A percentile compares a stretch with the other conserved stretches of the same genome.
phyloP scores from a whole-genome alignment of 2,888 invertebrate genomes.

The Andrena chrysosceles region DNA sequence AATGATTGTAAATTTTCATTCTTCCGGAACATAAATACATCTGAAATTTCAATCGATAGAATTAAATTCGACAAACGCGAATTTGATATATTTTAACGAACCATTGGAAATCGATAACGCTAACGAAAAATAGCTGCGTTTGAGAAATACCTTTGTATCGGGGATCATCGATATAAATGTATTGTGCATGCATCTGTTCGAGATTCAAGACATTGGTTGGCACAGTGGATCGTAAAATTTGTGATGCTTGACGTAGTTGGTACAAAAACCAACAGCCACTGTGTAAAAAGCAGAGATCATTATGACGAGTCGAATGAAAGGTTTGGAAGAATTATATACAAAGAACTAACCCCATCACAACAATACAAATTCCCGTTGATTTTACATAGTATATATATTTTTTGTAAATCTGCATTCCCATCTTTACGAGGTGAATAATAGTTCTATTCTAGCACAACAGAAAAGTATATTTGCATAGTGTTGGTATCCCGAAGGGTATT shows the following conservation, averaged over 20 bases:
- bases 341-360: constrained; percentile 78
- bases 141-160: constrained; percentile 78
- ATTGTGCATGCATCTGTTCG: constrained; percentile 85
- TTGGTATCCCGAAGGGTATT: neutral
- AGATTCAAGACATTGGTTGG: constrained; percentile 82
- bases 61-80: neutral
- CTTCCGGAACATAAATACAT: constrained; percentile 73
- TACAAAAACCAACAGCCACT: constrained; percentile 82
- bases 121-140: neutral
- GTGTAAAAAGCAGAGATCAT: constrained; percentile 37
- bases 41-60: constrained; percentile 62
- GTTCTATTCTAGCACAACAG: neutral
- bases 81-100: neutral
- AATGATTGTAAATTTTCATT: constrained; percentile 72
- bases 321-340: constrained; percentile 17
- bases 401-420: constrained; percentile 50
- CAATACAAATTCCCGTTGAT: constrained; percentile 77
- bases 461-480: constrained; percentile 11
- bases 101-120: neutral
- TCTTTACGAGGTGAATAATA: constrained; percentile 17
- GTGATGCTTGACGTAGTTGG: constrained; percentile 78
- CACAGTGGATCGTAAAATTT: constrained; percentile 83
- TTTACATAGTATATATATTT: constrained; percentile 77
- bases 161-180: constrained; percentile 87
- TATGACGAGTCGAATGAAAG: constrained; percentile 11